phyloP scores from a whole-genome alignment of 1,140 invertebrate species.

The Neuroterus valhalla region DNA sequence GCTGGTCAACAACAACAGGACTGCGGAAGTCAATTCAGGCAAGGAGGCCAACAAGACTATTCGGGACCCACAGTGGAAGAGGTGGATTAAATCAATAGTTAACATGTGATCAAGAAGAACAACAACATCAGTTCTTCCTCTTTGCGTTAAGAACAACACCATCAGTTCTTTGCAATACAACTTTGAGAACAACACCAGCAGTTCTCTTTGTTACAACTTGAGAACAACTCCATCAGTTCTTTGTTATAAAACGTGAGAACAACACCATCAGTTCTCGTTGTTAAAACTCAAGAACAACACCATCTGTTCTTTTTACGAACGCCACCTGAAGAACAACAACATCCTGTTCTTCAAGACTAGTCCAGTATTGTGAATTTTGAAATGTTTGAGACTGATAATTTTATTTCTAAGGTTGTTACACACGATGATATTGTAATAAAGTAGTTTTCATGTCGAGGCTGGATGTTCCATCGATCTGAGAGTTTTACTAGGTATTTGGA shows the following conservation, averaged over 20 bases:
- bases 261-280: too few relatives aligned
- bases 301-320: slow-evolving; percentile 14
- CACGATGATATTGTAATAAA: slow-evolving; percentile 36
- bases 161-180: too few relatives aligned
- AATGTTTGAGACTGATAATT: slow-evolving; percentile 42
- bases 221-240: too few relatives aligned
- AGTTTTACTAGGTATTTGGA: neutral
- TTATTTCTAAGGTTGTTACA: slow-evolving; percentile 20
- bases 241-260: too few relatives aligned
- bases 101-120: slow-evolving; percentile 23
- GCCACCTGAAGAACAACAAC: neutral
- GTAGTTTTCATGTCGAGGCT: slow-evolving; percentile 50
- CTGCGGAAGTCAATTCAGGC: slow-evolving; percentile 48
- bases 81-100: slow-evolving; percentile 74
- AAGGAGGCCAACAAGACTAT: slow-evolving; percentile 35
- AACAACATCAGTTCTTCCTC: neutral
- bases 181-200: neutral
- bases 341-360: slow-evolving; percentile 7
- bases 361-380: slow-evolving; percentile 21
- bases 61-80: slow-evolving; percentile 79
- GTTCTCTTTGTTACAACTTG: slow-evolving; percentile 16
- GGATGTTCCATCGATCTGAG: neutral
- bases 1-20: slow-evolving; percentile 45
- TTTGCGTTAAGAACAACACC: slow-evolving; percentile 6
- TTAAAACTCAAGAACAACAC: neutral